phyloP scores from a whole-genome alignment of 2,797 vertebrate genomes.

The Choloepus didactylus region DNA sequence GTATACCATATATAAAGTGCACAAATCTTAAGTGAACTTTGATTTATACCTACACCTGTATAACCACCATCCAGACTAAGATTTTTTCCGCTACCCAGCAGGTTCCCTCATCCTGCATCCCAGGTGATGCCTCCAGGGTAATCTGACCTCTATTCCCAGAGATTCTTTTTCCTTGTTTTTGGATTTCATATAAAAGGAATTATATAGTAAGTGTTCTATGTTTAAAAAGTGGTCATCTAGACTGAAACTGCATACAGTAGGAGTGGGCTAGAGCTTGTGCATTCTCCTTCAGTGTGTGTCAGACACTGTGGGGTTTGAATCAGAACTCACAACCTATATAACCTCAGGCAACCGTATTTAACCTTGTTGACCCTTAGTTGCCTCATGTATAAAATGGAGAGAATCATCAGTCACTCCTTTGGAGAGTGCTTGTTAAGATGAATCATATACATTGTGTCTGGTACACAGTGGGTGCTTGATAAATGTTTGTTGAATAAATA shows the following conservation, averaged over 20 bases:
- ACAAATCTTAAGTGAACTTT: constrained; percentile 33
- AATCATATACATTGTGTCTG: neutral
- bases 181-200: neutral
- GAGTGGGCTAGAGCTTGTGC: neutral
- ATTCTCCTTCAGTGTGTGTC: neutral
- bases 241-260: neutral
- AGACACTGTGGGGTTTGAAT: neutral
- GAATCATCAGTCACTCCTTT: constrained; percentile 6
- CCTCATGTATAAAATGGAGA: neutral
- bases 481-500: constrained; percentile 38
- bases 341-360: neutral
- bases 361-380: neutral
- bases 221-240: constrained; percentile 1
- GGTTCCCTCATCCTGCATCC: neutral
- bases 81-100: neutral
- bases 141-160: neutral
- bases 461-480: neutral
- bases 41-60: neutral
- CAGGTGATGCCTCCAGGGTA: neutral
- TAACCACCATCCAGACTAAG: neutral
- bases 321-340: neutral
- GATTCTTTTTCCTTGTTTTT: neutral
- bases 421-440: constrained; percentile 1
- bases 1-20: neutral
- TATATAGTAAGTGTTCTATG: neutral